Percentiles rank a stretch among this genome's conserved stretches.
These are phyloP conservation scores for Paratrypauchen microcephalus DNA, from an alignment of 2,797 vertebrate species.

Conservation along the genomic window DNA sequence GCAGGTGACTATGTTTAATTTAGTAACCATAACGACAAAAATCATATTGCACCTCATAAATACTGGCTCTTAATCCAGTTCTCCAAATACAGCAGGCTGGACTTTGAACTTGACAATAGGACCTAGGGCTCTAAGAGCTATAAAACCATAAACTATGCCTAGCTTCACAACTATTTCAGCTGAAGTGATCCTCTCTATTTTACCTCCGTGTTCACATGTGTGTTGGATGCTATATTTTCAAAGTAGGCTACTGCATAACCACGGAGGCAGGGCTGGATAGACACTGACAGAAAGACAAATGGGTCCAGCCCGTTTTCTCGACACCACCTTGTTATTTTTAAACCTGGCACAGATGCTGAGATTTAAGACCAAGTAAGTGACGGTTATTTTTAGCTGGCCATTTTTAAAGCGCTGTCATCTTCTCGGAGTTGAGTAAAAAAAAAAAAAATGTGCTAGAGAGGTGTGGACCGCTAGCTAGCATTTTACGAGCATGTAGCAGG, in stretches of 20 bases:
- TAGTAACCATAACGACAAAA: constrained; percentile 55
- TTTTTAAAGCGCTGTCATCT: constrained; percentile 79
- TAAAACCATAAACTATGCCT: neutral
- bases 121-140: constrained; percentile 41
- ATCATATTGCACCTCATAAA: constrained; percentile 64
- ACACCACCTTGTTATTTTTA: constrained; percentile 84
- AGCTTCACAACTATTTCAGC: neutral
- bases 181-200: neutral
- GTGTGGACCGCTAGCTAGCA: constrained; percentile 30
- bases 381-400: constrained; percentile 85
- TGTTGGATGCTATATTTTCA: constrained; percentile 46
- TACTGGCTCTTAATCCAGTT: constrained; percentile 67
- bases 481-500: constrained; percentile 18
- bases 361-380: constrained; percentile 85
- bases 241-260: constrained; percentile 56
- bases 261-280: constrained; percentile 62
- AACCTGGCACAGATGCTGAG: constrained; percentile 80
- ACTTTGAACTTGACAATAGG: constrained; percentile 57
- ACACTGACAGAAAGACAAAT: constrained; percentile 78
- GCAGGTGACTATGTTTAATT: constrained; percentile 57
- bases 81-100: constrained; percentile 45
- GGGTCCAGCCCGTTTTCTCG: constrained; percentile 72
- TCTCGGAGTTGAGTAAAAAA: constrained; percentile 55
- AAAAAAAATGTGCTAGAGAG: constrained; percentile 19
- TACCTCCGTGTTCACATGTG: constrained; percentile 22